Percentiles rank a stretch among this genome's conserved stretches.
Conservation (phyloP, 2,888 invertebrate genomes). For the Halocaridina rubra region DNA sequence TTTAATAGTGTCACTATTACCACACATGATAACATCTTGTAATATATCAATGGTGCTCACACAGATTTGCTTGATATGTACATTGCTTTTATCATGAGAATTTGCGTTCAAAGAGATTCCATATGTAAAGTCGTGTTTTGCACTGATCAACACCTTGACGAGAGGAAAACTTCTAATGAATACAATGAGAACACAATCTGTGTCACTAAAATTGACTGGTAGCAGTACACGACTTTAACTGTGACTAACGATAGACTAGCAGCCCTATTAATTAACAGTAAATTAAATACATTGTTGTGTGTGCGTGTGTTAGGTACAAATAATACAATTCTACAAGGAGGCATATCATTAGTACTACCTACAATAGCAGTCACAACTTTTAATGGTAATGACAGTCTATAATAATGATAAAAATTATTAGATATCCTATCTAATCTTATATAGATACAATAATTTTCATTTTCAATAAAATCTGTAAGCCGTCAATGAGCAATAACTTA, state of each 20-base stretch:
- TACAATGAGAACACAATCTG: background rate
- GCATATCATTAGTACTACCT: constrained; percentile 14
- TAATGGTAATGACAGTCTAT: constrained; percentile 14
- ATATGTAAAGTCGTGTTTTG: too few species aligned
- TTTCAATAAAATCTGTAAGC: background rate
- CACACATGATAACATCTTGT: too few species aligned
- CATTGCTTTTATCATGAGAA: too few species aligned
- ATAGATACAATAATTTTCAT: constrained; percentile 15
- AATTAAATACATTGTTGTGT: too few species aligned
- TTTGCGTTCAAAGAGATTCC: too few species aligned
- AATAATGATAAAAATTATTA: constrained; percentile 1
- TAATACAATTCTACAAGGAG: constrained; percentile 16
- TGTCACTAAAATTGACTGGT: background rate
- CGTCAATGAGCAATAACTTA: constrained; percentile 38
- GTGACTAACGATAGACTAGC: constrained; percentile 11
- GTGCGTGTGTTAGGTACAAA: background rate
- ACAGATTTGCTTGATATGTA: too few species aligned
- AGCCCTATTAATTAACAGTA: constrained; percentile 4
- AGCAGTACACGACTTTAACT: background rate
- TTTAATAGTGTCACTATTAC: too few species aligned
- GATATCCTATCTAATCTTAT: constrained; percentile 27
- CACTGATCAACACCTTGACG: background rate
- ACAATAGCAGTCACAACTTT: constrained; percentile 26
- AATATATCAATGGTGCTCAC: too few species aligned
- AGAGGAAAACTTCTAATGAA: background rate